A percentile compares a stretch with the other conserved stretches of the same genome.
Conservation (phyloP, 1,140 invertebrate genomes). For the Tetragonula clypearis region DNA sequence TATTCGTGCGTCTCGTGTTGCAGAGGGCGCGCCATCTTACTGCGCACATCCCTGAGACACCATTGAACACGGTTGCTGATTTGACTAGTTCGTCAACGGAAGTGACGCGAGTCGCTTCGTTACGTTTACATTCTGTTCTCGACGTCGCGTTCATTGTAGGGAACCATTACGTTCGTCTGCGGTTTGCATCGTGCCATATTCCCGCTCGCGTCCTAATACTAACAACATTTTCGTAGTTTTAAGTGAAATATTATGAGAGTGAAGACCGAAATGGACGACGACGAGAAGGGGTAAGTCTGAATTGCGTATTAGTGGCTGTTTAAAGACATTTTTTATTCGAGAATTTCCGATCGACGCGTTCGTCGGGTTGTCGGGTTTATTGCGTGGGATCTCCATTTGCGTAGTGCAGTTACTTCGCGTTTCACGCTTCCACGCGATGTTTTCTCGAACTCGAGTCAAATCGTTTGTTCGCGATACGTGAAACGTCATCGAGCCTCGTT, state of each 20-base stretch:
- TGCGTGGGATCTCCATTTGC: conserved; percentile 62
- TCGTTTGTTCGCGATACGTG: neutral
- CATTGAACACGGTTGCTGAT: conserved; percentile 43
- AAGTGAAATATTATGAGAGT: conserved; percentile 83
- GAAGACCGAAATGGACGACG: conserved; percentile 83
- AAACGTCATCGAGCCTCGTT: neutral
- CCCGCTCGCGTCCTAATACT: conserved; percentile 75
- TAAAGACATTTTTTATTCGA: conserved; percentile 19
- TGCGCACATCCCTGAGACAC: neutral
- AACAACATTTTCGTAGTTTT: conserved; percentile 79
- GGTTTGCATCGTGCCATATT: conserved; percentile 81
- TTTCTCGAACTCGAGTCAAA: neutral
- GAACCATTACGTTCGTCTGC: conserved; percentile 80
- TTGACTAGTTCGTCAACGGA: conserved; percentile 72
- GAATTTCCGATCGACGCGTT: conserved; percentile 41
- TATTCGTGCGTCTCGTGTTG: rapidly evolving
- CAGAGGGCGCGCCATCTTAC: neutral
- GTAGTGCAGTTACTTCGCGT: conserved; percentile 16
- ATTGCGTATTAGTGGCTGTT: neutral
- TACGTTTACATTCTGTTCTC: conserved; percentile 78
- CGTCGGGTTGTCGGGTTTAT: conserved; percentile 52
- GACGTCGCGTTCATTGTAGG: conserved; percentile 75
- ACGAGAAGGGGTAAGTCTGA: conserved; percentile 82
- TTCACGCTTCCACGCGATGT: neutral
- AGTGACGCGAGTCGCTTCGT: conserved; percentile 79